Conservation (phyloP, 2,113 vertebrate species). For the Shinisaurus crocodilurus region DNA sequence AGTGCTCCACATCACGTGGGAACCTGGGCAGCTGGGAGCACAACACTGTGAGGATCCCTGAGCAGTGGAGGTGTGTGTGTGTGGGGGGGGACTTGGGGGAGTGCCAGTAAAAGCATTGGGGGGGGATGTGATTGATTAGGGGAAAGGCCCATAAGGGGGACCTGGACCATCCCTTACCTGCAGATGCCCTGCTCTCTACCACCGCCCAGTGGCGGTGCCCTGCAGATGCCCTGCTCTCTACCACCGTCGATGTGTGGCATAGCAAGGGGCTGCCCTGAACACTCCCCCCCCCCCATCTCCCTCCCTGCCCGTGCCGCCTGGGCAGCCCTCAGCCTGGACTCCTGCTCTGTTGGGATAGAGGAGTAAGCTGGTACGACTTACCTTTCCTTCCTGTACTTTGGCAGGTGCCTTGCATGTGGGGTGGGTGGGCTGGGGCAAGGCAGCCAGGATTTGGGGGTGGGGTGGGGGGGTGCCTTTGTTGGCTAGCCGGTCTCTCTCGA, state of each 20-base stretch:
- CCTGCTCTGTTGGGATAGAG: constrained; percentile 95
- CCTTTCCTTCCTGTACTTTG: constrained; percentile 46
- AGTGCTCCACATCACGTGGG: background rate
- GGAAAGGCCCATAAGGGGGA: too few species aligned
- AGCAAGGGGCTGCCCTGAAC: background rate
- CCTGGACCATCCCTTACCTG: too few species aligned
- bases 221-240: background rate
- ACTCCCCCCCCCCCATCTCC: constrained; percentile 72
- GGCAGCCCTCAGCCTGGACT: constrained; percentile 91
- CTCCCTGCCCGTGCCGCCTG: constrained; percentile 75
- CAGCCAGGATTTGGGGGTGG: background rate
- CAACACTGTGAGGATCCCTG: too few species aligned
- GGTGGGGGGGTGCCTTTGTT: background rate
- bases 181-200: too few species aligned
- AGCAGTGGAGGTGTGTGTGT: too few species aligned
- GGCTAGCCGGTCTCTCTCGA: background rate
- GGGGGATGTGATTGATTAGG: too few species aligned
- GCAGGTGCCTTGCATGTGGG: background rate
- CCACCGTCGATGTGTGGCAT: fast-evolving
- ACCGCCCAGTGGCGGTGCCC: too few species aligned
- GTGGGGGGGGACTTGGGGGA: background rate
- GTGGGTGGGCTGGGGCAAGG: background rate
- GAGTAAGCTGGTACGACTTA: constrained; percentile 91
- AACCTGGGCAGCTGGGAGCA: too few species aligned
- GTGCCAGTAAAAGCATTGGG: too few species aligned